These are phyloP conservation scores for Bombus pascuorum DNA, from an alignment of 1,140 invertebrate genomes.

Conservation along the genomic window DNA sequence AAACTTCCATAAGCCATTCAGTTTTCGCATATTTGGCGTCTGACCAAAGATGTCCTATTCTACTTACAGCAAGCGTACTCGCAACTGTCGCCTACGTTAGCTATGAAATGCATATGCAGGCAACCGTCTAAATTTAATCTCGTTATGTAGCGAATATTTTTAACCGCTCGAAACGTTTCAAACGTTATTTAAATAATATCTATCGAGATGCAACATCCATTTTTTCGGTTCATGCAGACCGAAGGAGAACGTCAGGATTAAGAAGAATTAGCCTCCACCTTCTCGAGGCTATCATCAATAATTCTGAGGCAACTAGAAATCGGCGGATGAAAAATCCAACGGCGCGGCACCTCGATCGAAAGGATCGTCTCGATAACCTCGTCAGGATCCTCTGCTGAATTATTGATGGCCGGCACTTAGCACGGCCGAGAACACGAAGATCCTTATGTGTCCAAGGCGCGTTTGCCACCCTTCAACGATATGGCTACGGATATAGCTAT, in stretches of 20 bases:
- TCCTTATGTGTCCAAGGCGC: conserved; percentile 50
- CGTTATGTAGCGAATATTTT: background rate
- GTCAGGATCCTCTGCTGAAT: conserved; percentile 78
- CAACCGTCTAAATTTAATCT: background rate
- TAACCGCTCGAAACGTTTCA: no score
- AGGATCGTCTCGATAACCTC: conserved; percentile 68
- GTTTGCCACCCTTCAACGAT: conserved; percentile 56
- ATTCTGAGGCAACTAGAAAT: conserved; percentile 15
- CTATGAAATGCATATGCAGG: no score
- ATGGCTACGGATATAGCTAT: conserved; percentile 52
- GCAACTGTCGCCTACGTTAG: no score
- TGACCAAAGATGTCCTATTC: background rate
- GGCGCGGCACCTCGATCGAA: conserved; percentile 18
- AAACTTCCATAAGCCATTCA: no score
- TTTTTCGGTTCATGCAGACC: no score
- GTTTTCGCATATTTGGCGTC: background rate
- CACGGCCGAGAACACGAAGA: conserved; percentile 52
- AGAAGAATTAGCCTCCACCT: background rate
- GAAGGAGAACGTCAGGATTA: background rate
- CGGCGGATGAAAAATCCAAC: conserved; percentile 40
- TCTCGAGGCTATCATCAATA: conserved; percentile 3
- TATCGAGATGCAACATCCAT: background rate
- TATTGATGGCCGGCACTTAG: conserved; percentile 77
- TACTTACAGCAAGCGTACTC: background rate
- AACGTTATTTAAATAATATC: background rate